Base-by-base conservation (phyloP, 2,888 invertebrate species). In the Coecobrya sp. region DNA sequence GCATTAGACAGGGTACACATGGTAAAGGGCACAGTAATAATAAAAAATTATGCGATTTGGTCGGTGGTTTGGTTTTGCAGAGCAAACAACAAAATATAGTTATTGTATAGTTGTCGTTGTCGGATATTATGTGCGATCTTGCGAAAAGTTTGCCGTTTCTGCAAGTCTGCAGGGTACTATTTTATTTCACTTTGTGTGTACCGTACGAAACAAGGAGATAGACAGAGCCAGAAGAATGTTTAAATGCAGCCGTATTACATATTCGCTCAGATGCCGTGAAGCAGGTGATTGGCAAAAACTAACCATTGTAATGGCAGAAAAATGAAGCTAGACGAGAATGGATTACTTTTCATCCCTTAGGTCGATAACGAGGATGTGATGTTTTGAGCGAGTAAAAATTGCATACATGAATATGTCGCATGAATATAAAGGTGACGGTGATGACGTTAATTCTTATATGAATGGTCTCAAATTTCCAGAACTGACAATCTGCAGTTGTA, bases 41-140 rank as follows among this genome's bases (percentile, higher is more conserved):
- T 62, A 62, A 62, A 62, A 65, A 65, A 65, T 13, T 65, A 65
- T 65, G 59, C 59, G 65, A 65, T 65, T 65, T 65, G 25, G 65
- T 65, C n/a, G n/a, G n/a, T n/a, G n/a, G n/a, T n/a, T n/a, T n/a
- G 65, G 27, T 27, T 27, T 65, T 2, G 27, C 65, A 25, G 27
- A n/a, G n/a, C n/a, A n/a, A n/a, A n/a, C n/a, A n/a, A n/a, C 16
- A 59, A 5, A 5, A 19, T 1, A 49, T 49, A 3, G 11, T 10
- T 49, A 1, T 13, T 10, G 13, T 49, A 1, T 13, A 1, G 13
- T 49, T 59, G 59, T 19, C 13, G 19, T 19, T 59, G 59, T 59
- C 59, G 13, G 5, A 59, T 59, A 59, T 1, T 22, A 59, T 49
- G 49, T 49, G 13, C 1, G 36, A 36, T 36, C 36, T 36, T 36